phyloP scores from a whole-genome alignment of 1,140 invertebrate genomes.

The Hypothenemus hampei region DNA sequence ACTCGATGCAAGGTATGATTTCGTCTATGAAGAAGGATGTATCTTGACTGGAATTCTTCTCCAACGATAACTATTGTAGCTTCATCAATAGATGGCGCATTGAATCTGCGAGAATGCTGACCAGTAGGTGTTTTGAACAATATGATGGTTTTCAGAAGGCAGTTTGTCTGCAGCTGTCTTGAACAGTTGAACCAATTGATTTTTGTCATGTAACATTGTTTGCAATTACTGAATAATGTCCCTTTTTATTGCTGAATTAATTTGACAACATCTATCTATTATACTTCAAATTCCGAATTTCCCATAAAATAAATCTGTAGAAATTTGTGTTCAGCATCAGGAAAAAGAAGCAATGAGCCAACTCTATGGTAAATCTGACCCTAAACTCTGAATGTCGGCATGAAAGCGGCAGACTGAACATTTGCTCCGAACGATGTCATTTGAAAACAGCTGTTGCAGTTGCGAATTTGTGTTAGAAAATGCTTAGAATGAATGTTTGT shows the following conservation, averaged over 20 bases:
- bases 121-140: slow-evolving; percentile 42
- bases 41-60: slow-evolving; percentile 36
- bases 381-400: slow-evolving; percentile 37
- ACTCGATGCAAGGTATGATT: slow-evolving; percentile 40
- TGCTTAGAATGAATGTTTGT: neutral
- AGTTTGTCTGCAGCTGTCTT: slow-evolving; percentile 37
- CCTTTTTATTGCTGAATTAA: slow-evolving; percentile 29
- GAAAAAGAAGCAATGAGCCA: slow-evolving; percentile 30
- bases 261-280: slow-evolving; percentile 32
- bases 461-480: neutral
- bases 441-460: neutral
- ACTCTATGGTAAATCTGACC: slow-evolving; percentile 43
- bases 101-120: slow-evolving; percentile 46
- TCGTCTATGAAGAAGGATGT: slow-evolving; percentile 27
- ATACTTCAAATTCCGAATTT: slow-evolving; percentile 44
- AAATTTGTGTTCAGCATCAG: slow-evolving; percentile 18
- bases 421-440: slow-evolving; percentile 18
- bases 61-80: slow-evolving; percentile 41
- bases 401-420: slow-evolving; percentile 14
- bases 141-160: slow-evolving; percentile 37
- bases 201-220: slow-evolving; percentile 36
- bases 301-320: too few species aligned
- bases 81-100: slow-evolving; percentile 47
- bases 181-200: slow-evolving; percentile 37
- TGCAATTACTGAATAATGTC: slow-evolving; percentile 35